Evolutionary conservation across 1,140 invertebrate species (phyloP), one percentile per base, ranked within the genome.

Genomic region (Heliconius hewitsoni): DNA sequence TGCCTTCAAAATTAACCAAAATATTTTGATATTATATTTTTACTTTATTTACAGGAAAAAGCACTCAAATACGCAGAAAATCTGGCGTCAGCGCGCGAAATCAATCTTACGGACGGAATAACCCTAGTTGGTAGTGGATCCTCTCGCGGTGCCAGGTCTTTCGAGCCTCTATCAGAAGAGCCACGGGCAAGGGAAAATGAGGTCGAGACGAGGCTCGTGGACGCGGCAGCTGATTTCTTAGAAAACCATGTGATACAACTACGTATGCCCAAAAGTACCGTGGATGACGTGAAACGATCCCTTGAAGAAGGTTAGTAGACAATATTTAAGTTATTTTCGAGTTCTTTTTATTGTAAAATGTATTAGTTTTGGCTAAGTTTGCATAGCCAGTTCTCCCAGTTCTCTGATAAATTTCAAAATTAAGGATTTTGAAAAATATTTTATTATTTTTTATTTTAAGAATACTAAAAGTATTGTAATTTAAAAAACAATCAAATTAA

Each of bases 231-330:
- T 42, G 96, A 96, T 76, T 98, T 97, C 95, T 95, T 98, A 52
- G 96, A 97, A 75, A 97, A 96, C 80, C 97, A 97, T 89, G 97
- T 97, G 11, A 95, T 98, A 52, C 97, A 98, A 90, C 95, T 98
- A 37, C 97, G 97, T 88, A 93, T 98, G 18, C 97, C 97, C 27
- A 96, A 96, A 82, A 95, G 95, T 74, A 95, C 96, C 34, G 95
- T 97, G 76, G 95, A 96, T 81, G 96, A 96, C 85, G 95, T 97
- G 83, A 97, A 96, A 94, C 95, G 95, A 82, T 96, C 95, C 83
- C 95, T 95, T 88, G 96, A 96, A 84, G 96, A 96, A 96, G 95
- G 95, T 96, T 18, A 93, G 87, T 89, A 2, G 1, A 66, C 60
- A 27, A 30, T 13, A 2, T 30, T 66, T 52, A 1, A 8, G 18